Percentiles rank a stretch among this genome's conserved stretches.
Conservation (phyloP, 1,140 invertebrate genomes). For the Cyrtorhinus lividipennis region DNA sequence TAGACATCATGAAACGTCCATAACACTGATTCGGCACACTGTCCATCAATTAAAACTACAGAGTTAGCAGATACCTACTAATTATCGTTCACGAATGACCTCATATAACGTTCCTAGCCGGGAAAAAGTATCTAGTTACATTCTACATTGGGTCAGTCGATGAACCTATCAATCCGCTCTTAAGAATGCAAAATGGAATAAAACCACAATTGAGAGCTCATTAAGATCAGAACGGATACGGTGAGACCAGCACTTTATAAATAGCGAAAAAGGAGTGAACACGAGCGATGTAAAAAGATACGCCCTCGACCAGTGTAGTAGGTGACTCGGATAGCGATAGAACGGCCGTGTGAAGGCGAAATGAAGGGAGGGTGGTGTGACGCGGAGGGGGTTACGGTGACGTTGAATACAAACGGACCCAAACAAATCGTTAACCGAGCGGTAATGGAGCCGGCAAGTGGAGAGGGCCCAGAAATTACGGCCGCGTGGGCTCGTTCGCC, state of each 20-base stretch:
- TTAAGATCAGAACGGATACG: not conserved
- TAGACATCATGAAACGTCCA: too few species aligned
- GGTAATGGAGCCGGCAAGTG: not conserved
- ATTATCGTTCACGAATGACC: too few species aligned
- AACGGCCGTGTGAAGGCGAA: not conserved
- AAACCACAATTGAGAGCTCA: not conserved
- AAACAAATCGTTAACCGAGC: conserved; percentile 6
- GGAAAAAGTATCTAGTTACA: not conserved
- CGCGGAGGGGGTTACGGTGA: not conserved
- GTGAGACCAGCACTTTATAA: not conserved
- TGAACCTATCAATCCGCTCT: too few species aligned
- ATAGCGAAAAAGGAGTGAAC: not conserved
- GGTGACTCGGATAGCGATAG: too few species aligned
- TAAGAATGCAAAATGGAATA: too few species aligned
- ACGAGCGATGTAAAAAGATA: not conserved
- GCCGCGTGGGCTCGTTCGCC: not conserved
- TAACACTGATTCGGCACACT: too few species aligned
- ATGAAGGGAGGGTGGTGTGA: too few species aligned
- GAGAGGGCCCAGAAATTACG: not conserved
- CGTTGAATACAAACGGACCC: not conserved
- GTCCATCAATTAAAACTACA: too few species aligned
- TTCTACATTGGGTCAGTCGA: too few species aligned
- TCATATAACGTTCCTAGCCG: not conserved
- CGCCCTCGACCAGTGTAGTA: too few species aligned
- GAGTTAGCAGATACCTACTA: too few species aligned